Base-by-base conservation (phyloP, 23 tunicate species). In the Halocynthia aurantium region DNA sequence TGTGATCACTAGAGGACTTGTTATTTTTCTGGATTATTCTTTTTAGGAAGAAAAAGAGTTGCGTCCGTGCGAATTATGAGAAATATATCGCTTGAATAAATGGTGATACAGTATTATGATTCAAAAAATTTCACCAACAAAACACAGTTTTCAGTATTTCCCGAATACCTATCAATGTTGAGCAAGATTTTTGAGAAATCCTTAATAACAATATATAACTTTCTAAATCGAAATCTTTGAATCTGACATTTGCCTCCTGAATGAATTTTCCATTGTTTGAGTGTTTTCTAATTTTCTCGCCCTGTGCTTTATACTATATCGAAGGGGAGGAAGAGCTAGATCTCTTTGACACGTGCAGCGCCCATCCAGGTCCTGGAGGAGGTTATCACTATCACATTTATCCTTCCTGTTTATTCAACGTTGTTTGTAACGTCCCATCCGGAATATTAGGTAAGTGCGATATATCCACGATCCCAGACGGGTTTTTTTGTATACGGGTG, bases 331-430 rank as follows among this genome's bases (percentile, higher is more conserved):
- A 7, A 13, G 88, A 84, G 61, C 53, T 77, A 15, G 80, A 76
- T 77, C 60, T 84, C 8, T 77, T 84, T 66, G 88, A 84, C 75
- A 57, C 17, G 22, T 84, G 88, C 55, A 40, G 74, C 62, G 88
- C 77, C 7, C 88, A 84, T 51, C 88, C 88, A 7, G 31, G 68
- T 5, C 77, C 77, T 7, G 7, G 50, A 50, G 53, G 67, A 6
- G n/a, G 13, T 0, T 84, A 84, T 57, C 88, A 84, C 62, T 84
- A 84, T 52, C 88, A 84, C 65, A 77, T 51, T 7, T 69, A 56
- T 31, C 82, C 88, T 0, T 13, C 10, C 8, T 84, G 88, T 55
- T 6, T 77, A 52, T 55, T 52, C 31, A 61, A 84, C 58, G 17
- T 21, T 40, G 15, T 22, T n/a, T 84, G 88, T 54, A 70, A 68